phyloP scores from a whole-genome alignment of 1,140 invertebrate species.

The Solen grandis region DNA sequence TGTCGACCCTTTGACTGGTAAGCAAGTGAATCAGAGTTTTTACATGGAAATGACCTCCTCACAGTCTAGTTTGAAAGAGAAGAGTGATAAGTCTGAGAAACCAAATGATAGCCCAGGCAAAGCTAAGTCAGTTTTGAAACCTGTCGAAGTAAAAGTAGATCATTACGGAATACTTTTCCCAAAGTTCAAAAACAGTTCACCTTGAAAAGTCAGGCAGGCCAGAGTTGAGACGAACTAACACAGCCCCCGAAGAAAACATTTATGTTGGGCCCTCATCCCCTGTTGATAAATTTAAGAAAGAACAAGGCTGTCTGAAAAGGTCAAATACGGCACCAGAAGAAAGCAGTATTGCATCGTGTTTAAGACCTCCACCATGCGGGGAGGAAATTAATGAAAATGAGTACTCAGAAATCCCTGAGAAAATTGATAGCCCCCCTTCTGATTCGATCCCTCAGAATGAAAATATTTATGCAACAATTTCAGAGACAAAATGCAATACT shows the following conservation, averaged over 20 bases:
- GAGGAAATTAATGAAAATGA: no score
- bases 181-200: constrained; percentile 43
- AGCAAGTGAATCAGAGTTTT: constrained; percentile 17
- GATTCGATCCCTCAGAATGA: neutral
- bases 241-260: constrained; percentile 34
- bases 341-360: no score
- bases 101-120: neutral
- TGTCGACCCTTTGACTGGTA: constrained; percentile 22
- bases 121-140: neutral
- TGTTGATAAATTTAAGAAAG: neutral
- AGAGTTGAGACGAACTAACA: neutral
- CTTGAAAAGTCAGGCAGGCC: neutral
- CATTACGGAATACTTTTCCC: constrained; percentile 52
- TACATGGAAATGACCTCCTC: constrained; percentile 32
- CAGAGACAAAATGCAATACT: constrained; percentile 2
- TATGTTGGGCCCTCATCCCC: neutral
- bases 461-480: constrained; percentile 39
- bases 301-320: neutral
- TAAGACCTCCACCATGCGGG: no score
- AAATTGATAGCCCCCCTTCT: neutral
- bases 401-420: constrained; percentile 45
- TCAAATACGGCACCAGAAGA: neutral
- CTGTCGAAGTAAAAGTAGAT: constrained; percentile 31
- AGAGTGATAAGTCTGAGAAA: neutral
- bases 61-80: no score